Evolutionary conservation across 2,888 invertebrate species (phyloP).

Genomic region (Schizotus pectinicornis): DNA sequence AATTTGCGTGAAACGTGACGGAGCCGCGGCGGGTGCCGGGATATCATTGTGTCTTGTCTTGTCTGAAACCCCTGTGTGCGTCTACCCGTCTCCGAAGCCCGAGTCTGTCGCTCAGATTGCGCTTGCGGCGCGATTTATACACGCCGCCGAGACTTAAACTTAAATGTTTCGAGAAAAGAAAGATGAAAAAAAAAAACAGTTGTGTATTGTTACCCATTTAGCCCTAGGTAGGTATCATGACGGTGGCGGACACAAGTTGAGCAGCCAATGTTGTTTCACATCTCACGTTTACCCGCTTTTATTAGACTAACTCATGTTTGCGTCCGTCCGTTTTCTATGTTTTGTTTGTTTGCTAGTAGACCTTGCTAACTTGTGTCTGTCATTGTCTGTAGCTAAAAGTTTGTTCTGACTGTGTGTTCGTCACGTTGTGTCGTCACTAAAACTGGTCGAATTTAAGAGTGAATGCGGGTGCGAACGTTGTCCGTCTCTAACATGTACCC

Average conservation of each 20-base stretch:
- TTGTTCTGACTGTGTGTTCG: conserved; percentile 54
- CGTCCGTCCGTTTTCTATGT: conserved; percentile 39
- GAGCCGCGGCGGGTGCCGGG: conserved; percentile 59
- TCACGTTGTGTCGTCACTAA: conserved; percentile 55
- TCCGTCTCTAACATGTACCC: conserved; percentile 43
- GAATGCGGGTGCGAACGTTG: conserved; percentile 36
- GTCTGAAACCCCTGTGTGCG: conserved; percentile 82
- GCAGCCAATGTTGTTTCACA: conserved; percentile 52
- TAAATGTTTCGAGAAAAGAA: conserved; percentile 7
- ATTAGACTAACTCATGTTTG: conserved; percentile 38
- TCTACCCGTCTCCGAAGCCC: conserved; percentile 67
- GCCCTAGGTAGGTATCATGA: conserved; percentile 58
- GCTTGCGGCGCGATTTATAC: conserved; percentile 28
- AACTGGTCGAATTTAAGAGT: conserved; percentile 32
- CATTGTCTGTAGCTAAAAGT: conserved; percentile 59
- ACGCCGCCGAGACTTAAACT: conserved; percentile 27
- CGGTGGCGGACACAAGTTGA: conserved; percentile 60
- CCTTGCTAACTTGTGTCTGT: conserved; percentile 61
- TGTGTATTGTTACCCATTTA: conserved; percentile 36
- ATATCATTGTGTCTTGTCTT: conserved; percentile 84
- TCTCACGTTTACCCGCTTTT: conserved; percentile 36
- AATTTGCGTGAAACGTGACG: conserved; percentile 23
- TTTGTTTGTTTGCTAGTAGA: conserved; percentile 52
- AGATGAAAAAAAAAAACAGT: no score
- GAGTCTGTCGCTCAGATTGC: conserved; percentile 56